Conservation (phyloP, 2,113 vertebrate genomes). For the Ploceus nigricollis region DNA sequence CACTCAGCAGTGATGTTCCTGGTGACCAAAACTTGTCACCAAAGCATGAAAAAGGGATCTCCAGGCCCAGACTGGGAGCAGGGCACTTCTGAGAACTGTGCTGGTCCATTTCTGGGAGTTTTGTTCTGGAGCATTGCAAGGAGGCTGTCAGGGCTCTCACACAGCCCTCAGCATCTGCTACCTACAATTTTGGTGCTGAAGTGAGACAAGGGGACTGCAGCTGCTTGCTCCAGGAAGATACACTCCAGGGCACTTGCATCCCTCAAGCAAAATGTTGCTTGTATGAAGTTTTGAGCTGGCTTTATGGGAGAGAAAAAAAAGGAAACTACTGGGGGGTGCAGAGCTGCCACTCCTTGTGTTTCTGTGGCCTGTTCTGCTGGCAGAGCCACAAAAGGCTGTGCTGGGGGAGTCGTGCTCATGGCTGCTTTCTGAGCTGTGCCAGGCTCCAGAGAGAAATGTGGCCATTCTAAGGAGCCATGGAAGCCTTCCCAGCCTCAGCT, state of each 20-base stretch:
- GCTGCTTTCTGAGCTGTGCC: not conserved
- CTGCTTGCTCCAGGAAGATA: not conserved
- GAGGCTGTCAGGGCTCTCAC: not conserved
- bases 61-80: not conserved
- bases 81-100: not conserved
- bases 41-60: not conserved
- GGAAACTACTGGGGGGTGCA: not conserved
- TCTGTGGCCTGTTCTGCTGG: not conserved
- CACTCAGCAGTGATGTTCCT: not conserved
- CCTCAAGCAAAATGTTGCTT: not conserved
- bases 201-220: not conserved
- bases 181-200: not conserved
- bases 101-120: not conserved
- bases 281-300: not conserved
- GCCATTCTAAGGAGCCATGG: not conserved
- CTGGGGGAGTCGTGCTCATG: rapidly evolving
- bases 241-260: rapidly evolving
- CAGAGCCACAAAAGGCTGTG: not conserved
- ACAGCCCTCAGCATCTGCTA: not conserved
- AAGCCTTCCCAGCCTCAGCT: not conserved
- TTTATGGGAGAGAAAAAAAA: not conserved
- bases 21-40: not conserved
- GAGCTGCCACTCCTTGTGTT: not conserved
- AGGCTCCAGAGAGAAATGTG: not conserved
- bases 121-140: not conserved